Conservation (phyloP, 2,797 vertebrate species). For the Neosalanx taihuensis region DNA sequence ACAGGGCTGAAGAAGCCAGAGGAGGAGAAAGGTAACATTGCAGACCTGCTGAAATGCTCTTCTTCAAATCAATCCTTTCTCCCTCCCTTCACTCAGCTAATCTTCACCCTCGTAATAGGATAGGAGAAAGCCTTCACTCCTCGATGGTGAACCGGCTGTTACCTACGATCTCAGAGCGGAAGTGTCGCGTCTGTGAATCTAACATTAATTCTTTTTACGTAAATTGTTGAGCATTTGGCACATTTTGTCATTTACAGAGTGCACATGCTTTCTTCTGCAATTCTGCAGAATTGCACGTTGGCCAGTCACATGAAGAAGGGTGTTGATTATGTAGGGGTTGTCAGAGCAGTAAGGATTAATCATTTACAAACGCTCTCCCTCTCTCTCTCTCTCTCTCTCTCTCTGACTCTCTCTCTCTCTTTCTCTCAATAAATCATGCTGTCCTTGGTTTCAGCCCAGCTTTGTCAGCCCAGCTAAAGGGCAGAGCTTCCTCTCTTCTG, state of each 20-base stretch:
- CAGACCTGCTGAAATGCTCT: background rate
- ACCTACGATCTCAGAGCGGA: no score
- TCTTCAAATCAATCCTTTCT: background rate
- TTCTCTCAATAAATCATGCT: constrained; percentile 36
- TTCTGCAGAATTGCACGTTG: background rate
- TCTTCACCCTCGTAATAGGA: no score
- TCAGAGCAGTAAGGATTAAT: constrained; percentile 32
- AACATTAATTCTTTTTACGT: no score
- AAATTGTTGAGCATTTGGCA: no score
- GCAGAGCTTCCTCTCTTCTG: background rate
- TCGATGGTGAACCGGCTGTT: no score
- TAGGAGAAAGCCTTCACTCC: no score
- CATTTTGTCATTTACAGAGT: background rate
- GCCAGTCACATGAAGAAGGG: background rate
- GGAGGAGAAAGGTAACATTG: constrained; percentile 87
- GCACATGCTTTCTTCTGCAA: background rate
- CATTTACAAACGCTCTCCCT: constrained; percentile 36
- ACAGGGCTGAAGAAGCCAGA: constrained; percentile 91
- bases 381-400: background rate
- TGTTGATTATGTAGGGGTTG: constrained; percentile 11
- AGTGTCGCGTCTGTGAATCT: no score
- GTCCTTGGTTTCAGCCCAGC: constrained; percentile 8
- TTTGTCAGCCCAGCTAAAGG: constrained; percentile 14
- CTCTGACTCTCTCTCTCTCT: background rate
- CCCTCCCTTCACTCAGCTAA: no score